Evolutionary conservation across 2,888 invertebrate species (phyloP).

Genomic region (Merodon equestris): DNA sequence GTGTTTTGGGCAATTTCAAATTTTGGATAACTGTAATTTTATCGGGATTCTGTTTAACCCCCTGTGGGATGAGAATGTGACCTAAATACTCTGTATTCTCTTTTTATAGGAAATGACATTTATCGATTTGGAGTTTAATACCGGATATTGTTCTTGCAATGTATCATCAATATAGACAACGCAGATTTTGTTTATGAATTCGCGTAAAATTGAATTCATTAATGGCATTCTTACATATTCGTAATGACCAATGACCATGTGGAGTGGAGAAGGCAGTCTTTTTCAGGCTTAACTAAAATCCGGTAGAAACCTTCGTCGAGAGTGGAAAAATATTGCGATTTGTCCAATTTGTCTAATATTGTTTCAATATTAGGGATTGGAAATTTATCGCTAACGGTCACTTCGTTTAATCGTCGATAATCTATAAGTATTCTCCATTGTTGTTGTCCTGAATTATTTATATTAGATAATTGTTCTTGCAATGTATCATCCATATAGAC

Average conservation of each 20-base stretch:
- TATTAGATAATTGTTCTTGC: background rate
- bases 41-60: slow-evolving; percentile 16
- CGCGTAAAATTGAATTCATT: slow-evolving; percentile 18
- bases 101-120: background rate
- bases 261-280: slow-evolving; percentile 47
- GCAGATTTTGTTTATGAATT: slow-evolving; percentile 8
- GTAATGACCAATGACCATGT: slow-evolving; percentile 26
- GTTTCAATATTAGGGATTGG: slow-evolving; percentile 12
- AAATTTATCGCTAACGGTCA: slow-evolving; percentile 2
- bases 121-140: slow-evolving; percentile 18
- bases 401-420: slow-evolving; percentile 1
- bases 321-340: slow-evolving; percentile 10
- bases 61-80: slow-evolving; percentile 62
- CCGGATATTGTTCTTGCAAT: background rate
- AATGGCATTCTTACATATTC: slow-evolving; percentile 24
- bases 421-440: slow-evolving; percentile 4
- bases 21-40: slow-evolving; percentile 20
- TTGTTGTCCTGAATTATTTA: background rate
- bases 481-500: too few species aligned
- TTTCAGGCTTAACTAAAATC: slow-evolving; percentile 25
- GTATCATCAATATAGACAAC: slow-evolving; percentile 11
- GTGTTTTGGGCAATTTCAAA: slow-evolving; percentile 12
- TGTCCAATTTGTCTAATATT: slow-evolving; percentile 7
- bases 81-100: slow-evolving; percentile 68
- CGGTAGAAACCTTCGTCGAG: slow-evolving; percentile 33